phyloP scores from a whole-genome alignment of 2,888 invertebrate genomes.

The Criorhina ranunculi region DNA sequence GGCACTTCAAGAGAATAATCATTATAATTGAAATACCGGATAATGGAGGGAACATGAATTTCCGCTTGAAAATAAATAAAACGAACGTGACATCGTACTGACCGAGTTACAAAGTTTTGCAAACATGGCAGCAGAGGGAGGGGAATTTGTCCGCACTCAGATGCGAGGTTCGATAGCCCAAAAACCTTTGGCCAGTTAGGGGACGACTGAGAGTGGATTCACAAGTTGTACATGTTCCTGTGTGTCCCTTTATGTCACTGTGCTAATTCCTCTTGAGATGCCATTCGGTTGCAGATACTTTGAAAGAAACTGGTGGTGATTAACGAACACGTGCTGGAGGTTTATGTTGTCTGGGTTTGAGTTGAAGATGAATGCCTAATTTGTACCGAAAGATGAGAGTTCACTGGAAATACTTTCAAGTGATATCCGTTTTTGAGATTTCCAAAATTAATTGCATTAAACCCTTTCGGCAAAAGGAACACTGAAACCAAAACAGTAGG shows the following conservation, averaged over 20 bases:
- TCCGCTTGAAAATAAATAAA: slow-evolving; percentile 46
- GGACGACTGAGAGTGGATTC: slow-evolving; percentile 1
- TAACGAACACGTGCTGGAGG: slow-evolving; percentile 24
- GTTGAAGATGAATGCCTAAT: slow-evolving; percentile 11
- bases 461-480: not conserved
- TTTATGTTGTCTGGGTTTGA: not conserved
- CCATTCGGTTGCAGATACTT: slow-evolving; percentile 25
- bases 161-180: slow-evolving; percentile 52
- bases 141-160: slow-evolving; percentile 23
- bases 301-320: slow-evolving; percentile 41
- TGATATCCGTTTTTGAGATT: not conserved
- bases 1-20: slow-evolving; percentile 49
- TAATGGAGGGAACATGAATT: slow-evolving; percentile 50
- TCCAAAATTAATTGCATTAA: no score
- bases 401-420: no score
- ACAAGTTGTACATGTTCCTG: not conserved
- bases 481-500: not conserved
- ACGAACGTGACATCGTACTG: slow-evolving; percentile 56
- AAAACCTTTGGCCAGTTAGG: slow-evolving; percentile 38
- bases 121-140: not conserved
- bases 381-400: not conserved
- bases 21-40: slow-evolving; percentile 63
- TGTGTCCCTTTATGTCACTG: slow-evolving; percentile 35
- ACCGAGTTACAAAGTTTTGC: slow-evolving; percentile 48
- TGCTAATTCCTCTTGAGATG: slow-evolving; percentile 38